These are phyloP conservation scores for Diadromus collaris DNA, from an alignment of 2,888 invertebrate genomes.

Conservation along the genomic window DNA sequence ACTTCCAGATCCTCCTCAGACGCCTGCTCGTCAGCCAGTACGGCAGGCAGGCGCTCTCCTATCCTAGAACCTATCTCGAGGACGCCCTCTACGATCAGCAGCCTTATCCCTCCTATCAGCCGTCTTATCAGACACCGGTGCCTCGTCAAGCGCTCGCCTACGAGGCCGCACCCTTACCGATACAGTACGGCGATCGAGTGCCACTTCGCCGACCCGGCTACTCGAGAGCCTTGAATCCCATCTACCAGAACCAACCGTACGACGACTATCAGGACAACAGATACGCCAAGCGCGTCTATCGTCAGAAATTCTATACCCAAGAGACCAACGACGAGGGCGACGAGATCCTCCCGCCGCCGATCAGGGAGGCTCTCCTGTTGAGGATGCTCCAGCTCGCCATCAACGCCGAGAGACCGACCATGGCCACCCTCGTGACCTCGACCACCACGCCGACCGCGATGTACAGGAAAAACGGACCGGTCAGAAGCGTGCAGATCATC, in stretches of 20 bases:
- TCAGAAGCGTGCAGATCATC: conserved; percentile 87
- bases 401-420: conserved; percentile 81
- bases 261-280: conserved; percentile 76
- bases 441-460: conserved; percentile 73
- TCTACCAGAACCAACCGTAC: conserved; percentile 73
- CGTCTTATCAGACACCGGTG: conserved; percentile 74
- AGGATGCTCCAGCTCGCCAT: conserved; percentile 89
- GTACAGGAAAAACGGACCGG: conserved; percentile 81
- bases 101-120: conserved; percentile 79
- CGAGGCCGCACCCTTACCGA: conserved; percentile 63
- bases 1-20: conserved; percentile 86
- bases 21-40: conserved; percentile 85
- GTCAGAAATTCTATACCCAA: conserved; percentile 75
- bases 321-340: conserved; percentile 80
- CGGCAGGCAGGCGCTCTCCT: conserved; percentile 75
- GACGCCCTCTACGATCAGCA: conserved; percentile 78
- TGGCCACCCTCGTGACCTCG: conserved; percentile 78
- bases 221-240: conserved; percentile 67
- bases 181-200: conserved; percentile 74
- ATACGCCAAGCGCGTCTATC: conserved; percentile 75
- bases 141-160: conserved; percentile 69
- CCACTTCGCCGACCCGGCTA: conserved; percentile 71
- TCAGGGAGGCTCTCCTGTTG: conserved; percentile 86
- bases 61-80: conserved; percentile 77
- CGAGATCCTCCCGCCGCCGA: conserved; percentile 86